These are phyloP conservation scores for Macrophya alboannulata DNA, from an alignment of 2,888 invertebrate genomes.

Conservation along the genomic window DNA sequence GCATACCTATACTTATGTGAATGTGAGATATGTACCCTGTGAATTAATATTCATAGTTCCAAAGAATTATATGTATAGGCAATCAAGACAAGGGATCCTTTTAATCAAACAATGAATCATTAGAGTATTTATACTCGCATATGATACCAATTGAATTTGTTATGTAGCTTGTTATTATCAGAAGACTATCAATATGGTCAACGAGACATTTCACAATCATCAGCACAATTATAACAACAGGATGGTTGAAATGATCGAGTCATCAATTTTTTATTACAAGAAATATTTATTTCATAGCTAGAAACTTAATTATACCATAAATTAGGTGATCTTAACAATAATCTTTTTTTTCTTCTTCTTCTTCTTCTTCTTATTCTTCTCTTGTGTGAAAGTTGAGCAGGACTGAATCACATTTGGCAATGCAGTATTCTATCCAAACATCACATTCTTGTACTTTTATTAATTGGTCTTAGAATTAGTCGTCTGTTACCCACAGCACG, in stretches of 20 bases:
- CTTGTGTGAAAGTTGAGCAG: slow-evolving; percentile 17
- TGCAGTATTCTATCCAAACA: not conserved
- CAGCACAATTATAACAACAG: not conserved
- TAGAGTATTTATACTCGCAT: not conserved
- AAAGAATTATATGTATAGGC: not conserved
- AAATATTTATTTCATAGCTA: slow-evolving; percentile 12
- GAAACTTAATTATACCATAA: slow-evolving; percentile 4
- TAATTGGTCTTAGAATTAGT: slow-evolving; percentile 66
- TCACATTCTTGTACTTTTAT: slow-evolving; percentile 11
- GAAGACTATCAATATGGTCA: not conserved
- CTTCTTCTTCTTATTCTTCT: not conserved
- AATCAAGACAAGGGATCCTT: not conserved
- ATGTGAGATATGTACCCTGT: not conserved
- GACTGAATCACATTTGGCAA: slow-evolving; percentile 7
- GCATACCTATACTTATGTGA: not conserved
- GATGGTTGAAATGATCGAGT: not conserved
- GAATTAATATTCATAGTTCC: not conserved
- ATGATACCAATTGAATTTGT: not conserved
- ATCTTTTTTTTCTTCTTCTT: not conserved
- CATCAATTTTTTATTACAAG: not conserved
- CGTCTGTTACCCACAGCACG: slow-evolving; percentile 90
- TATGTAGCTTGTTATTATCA: not conserved
- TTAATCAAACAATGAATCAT: not conserved
- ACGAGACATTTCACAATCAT: not conserved
- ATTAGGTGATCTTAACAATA: slow-evolving; percentile 1